Conservation (phyloP, 2,797 vertebrate genomes). For the Phrynocephalus guinanensis region DNA sequence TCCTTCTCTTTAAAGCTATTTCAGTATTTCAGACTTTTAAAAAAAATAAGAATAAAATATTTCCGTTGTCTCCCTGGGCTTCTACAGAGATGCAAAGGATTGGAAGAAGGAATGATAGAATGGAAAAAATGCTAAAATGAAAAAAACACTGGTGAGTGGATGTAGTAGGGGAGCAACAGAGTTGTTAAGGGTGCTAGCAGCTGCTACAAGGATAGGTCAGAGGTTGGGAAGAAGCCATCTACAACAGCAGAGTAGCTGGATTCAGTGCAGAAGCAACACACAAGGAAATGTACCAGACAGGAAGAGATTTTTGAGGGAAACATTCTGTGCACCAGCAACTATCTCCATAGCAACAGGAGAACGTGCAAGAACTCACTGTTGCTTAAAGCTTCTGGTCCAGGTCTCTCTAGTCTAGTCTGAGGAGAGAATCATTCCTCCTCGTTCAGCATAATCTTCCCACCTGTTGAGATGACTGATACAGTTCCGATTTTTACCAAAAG, state of each 20-base stretch:
- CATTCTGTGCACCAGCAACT: not conserved
- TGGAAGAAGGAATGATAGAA: no score
- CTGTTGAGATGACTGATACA: not conserved
- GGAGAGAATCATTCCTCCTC: not conserved
- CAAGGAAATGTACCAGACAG: not conserved
- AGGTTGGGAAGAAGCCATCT: not conserved
- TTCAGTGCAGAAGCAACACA: not conserved
- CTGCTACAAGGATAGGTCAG: no score
- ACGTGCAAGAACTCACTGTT: not conserved
- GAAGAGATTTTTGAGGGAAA: not conserved
- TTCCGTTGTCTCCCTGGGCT: no score
- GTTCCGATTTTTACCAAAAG: not conserved
- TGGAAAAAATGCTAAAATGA: no score
- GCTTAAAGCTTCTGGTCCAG: not conserved
- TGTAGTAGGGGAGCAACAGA: no score
- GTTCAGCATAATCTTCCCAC: not conserved
- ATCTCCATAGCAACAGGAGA: constrained; percentile 27
- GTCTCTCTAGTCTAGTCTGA: no score
- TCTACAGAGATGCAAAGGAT: no score
- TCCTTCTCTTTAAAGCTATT: no score
- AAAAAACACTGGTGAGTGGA: no score
- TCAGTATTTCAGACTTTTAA: no score
- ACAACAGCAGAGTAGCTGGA: not conserved
- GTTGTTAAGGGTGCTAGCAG: no score
- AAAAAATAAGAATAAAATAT: no score